These are phyloP conservation scores for Sinonovacula constricta DNA, from an alignment of 1,140 invertebrate species.

Conservation along the genomic window DNA sequence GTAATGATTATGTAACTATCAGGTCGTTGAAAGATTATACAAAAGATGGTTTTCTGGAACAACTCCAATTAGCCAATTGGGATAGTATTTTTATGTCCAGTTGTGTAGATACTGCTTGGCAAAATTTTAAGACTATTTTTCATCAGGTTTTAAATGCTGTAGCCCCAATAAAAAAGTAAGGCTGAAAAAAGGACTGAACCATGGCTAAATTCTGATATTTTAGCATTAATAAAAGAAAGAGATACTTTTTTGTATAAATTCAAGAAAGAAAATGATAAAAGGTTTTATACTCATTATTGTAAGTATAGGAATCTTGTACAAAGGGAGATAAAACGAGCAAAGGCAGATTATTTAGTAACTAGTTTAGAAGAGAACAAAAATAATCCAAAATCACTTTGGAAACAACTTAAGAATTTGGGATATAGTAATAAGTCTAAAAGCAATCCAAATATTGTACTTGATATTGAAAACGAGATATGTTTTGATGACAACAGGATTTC, in stretches of 20 bases:
- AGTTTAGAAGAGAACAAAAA: slow-evolving; percentile 26
- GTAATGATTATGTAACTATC: slow-evolving; percentile 16
- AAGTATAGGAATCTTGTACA: slow-evolving; percentile 22
- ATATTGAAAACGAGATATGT: slow-evolving; percentile 18
- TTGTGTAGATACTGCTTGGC: slow-evolving; percentile 9
- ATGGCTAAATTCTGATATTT: slow-evolving; percentile 9
- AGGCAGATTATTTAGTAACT: slow-evolving; percentile 10
- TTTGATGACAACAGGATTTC: not conserved
- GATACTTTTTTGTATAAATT: slow-evolving; percentile 12
- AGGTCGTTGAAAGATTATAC: slow-evolving; percentile 27
- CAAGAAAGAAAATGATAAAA: slow-evolving; percentile 3
- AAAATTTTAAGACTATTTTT: slow-evolving; percentile 13
- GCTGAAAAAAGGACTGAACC: slow-evolving; percentile 14
- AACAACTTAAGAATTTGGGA: not conserved
- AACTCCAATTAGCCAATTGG: slow-evolving; percentile 13
- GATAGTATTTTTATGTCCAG: slow-evolving; percentile 8
- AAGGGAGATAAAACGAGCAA: slow-evolving; percentile 13
- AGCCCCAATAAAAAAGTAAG: slow-evolving; percentile 15
- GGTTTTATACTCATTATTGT: not conserved
- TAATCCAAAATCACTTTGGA: slow-evolving; percentile 17
- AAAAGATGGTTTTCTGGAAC: slow-evolving; percentile 10
- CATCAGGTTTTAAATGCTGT: slow-evolving; percentile 9
- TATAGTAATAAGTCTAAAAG: not conserved
- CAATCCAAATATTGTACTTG: slow-evolving; percentile 10
- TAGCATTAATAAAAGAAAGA: slow-evolving; percentile 10